Evolutionary conservation across 2,797 vertebrate species (phyloP).

Genomic region (Thalassophryne amazonica): DNA sequence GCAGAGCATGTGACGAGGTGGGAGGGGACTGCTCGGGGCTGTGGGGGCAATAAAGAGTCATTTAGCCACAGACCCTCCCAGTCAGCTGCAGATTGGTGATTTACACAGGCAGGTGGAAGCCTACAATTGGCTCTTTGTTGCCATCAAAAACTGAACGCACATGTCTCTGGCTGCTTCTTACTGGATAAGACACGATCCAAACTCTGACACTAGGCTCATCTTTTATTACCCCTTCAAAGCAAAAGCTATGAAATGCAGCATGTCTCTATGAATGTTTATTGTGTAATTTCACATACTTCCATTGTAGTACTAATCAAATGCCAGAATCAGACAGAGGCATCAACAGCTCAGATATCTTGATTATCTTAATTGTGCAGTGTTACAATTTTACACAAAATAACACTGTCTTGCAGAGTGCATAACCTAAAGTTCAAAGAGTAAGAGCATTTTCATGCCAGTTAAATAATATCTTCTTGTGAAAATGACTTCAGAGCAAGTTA

Average conservation of each 20-base stretch:
- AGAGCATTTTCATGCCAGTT: no score
- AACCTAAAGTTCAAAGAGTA: no score
- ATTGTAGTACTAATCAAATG: neutral
- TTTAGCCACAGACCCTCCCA: conserved; percentile 61
- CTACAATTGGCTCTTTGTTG: conserved; percentile 78
- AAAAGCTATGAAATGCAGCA: conserved; percentile 45
- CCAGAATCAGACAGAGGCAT: conserved; percentile 1
- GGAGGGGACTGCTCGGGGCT: conserved; percentile 42
- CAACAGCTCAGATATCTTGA: neutral
- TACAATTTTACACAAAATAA: conserved; percentile 22
- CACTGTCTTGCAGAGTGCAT: neutral
- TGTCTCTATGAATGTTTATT: conserved; percentile 16
- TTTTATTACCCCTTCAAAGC: conserved; percentile 6
- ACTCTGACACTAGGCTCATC: conserved; percentile 47
- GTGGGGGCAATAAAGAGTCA: conserved; percentile 53
- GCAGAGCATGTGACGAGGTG: conserved; percentile 61
- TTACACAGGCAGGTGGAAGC: conserved; percentile 72
- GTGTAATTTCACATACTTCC: conserved; percentile 2
- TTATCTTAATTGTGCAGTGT: conserved; percentile 13
- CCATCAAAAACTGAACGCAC: conserved; percentile 66
- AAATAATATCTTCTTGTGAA: no score
- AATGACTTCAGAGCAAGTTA: no score
- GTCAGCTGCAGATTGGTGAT: conserved; percentile 61
- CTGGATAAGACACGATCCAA: conserved; percentile 41
- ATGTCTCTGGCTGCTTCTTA: conserved; percentile 60